Percentiles rank a stretch among this genome's conserved stretches.
Evolutionary conservation across 1,140 invertebrate genomes (phyloP).

Genomic region (Ips typographus): DNA sequence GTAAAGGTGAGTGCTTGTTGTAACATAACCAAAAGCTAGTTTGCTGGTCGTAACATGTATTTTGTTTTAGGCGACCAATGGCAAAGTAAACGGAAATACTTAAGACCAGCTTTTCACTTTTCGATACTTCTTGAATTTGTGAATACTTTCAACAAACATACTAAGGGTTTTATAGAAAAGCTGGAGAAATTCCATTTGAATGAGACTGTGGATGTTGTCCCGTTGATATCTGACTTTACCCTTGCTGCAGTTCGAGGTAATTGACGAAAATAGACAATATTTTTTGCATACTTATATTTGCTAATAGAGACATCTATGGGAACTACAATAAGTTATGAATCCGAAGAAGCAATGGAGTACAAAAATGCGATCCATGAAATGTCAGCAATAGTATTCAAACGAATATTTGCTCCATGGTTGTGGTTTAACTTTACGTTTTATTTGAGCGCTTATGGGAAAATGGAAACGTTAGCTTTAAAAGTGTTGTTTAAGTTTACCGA

Average conservation of each 20-base stretch:
- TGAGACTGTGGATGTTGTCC: slow-evolving; percentile 8
- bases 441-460: neutral
- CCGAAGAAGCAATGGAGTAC: slow-evolving; percentile 17
- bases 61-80: slow-evolving; percentile 67
- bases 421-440: slow-evolving; percentile 1
- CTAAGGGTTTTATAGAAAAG: slow-evolving; percentile 56
- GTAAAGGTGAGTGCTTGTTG: slow-evolving; percentile 39
- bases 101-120: slow-evolving; percentile 86
- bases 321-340: neutral
- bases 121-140: slow-evolving; percentile 78
- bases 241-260: slow-evolving; percentile 29
- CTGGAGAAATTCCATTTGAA: slow-evolving; percentile 7
- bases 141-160: slow-evolving; percentile 68
- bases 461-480: neutral
- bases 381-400: neutral
- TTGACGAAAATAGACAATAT: neutral
- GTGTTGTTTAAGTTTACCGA: slow-evolving; percentile 44
- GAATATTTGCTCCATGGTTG: slow-evolving; percentile 2
- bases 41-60: slow-evolving; percentile 3
- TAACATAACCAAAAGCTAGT: neutral
- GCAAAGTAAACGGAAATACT: slow-evolving; percentile 69
- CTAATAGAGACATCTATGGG: slow-evolving; percentile 31
- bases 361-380: slow-evolving; percentile 8
- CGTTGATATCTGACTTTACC: slow-evolving; percentile 24
- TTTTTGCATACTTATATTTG: no score